Percentiles rank a stretch among this genome's conserved stretches.
Conservation (phyloP, 1,140 invertebrate species). For the Rhynchophorus ferrugineus region DNA sequence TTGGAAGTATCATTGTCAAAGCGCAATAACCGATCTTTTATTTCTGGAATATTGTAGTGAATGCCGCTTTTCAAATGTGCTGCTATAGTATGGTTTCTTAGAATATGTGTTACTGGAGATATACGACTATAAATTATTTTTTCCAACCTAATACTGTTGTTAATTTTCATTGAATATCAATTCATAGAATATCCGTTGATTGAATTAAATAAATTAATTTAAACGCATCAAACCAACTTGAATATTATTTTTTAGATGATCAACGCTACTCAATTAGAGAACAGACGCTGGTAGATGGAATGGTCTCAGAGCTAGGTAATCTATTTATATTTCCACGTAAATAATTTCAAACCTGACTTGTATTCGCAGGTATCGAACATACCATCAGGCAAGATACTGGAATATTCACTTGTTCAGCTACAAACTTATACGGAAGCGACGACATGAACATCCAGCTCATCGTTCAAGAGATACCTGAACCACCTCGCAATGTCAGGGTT, state of each 20-base stretch:
- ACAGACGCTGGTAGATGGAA: conserved; percentile 69
- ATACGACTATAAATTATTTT: no score
- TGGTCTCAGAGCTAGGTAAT: conserved; percentile 63
- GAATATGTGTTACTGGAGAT: no score
- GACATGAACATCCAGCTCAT: conserved; percentile 85
- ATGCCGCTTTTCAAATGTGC: no score
- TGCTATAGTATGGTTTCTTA: no score
- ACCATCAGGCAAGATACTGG: conserved; percentile 83
- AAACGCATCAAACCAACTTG: no score
- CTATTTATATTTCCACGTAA: conserved; percentile 49
- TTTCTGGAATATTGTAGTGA: no score
- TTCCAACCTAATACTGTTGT: no score
- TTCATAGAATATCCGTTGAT: no score
- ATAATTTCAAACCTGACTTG: conserved; percentile 1
- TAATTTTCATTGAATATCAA: no score
- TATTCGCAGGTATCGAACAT: conserved; percentile 60
- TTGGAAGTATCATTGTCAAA: no score
- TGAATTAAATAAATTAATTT: no score
- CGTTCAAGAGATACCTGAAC: conserved; percentile 85
- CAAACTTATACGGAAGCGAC: conserved; percentile 84
- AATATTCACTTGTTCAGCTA: conserved; percentile 78
- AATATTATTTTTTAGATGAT: conserved; percentile 44
- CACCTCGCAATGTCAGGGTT: conserved; percentile 77
- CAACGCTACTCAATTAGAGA: conserved; percentile 58
- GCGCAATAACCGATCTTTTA: no score